Conservation (phyloP, 2,888 invertebrate species). For the Caenorhabditis sp. region DNA sequence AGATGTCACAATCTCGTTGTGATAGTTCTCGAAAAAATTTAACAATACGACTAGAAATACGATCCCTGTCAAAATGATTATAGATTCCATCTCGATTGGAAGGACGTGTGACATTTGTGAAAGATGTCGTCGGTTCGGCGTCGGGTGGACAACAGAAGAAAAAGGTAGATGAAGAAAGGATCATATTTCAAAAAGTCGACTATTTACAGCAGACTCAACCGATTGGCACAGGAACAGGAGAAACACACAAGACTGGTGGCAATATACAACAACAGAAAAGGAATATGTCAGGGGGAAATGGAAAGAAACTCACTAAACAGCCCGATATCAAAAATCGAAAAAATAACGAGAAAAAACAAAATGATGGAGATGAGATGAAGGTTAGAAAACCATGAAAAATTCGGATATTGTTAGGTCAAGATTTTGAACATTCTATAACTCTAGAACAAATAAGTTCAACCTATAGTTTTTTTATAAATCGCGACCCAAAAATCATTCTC, state of each 20-base stretch:
- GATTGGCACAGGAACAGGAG: slow-evolving; percentile 5
- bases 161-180: not conserved
- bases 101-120: slow-evolving; percentile 25
- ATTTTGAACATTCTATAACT: too few species aligned
- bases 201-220: not conserved
- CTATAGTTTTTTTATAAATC: too few species aligned
- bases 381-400: too few species aligned
- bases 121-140: too few species aligned
- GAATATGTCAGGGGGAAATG: slow-evolving; percentile 1
- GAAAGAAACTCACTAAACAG: too few species aligned
- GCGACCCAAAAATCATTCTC: too few species aligned
- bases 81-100: slow-evolving; percentile 32
- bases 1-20: too few species aligned
- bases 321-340: too few species aligned
- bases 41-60: too few species aligned
- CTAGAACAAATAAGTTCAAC: too few species aligned
- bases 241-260: not conserved
- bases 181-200: not conserved
- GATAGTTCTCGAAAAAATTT: too few species aligned
- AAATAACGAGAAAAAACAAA: slow-evolving; percentile 12
- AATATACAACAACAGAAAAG: not conserved
- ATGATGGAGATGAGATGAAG: slow-evolving; percentile 2
- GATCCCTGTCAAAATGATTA: slow-evolving; percentile 1
- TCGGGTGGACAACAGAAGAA: slow-evolving; percentile 3
- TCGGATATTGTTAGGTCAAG: too few species aligned